Evolutionary conservation across 2,113 vertebrate species (phyloP), one percentile per base, ranked within the genome.

Genomic region (Daboia siamensis): DNA sequence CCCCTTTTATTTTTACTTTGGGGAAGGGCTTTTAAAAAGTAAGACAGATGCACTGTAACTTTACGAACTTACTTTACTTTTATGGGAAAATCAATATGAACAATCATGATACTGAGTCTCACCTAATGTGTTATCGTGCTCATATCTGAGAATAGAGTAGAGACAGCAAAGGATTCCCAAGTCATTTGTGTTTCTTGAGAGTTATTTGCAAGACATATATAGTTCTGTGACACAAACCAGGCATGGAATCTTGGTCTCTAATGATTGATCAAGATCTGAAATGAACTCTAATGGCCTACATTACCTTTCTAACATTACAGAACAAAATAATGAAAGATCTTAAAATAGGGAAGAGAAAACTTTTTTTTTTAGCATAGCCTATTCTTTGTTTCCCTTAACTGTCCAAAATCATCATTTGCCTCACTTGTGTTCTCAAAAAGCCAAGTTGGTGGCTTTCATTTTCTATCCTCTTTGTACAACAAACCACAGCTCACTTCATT

Each of bases 401-500:
- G 86, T 91, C 89, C 39, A 92, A 21, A 55, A 69, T 86, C 54
- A 90, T 39, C 59, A 92, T 94, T 48, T 54, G 69, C 93, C 88
- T 44, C 55, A 39, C 56, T 54, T 86, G 2, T 52, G 52, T 39
- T 33, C 9, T 90, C 17, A 46, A 92, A 90, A 64, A 86, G 9
- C 61, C 52, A 33, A 23, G 29, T 64, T 13, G 56, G 74, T 90
- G 59, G 46, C 48, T 86, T 92, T 86, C 39, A 51, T 56, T 51
- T 46, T 86, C 44, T 90, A 90, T 86, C 59, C 46, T 85, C 88
- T 92, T 51, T 48, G 46, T 90, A 54, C 93, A 92, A 92, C 86
- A 93, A 92, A 46, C 92, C 21, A 80, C 0, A 55, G 69, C 61
- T 59, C 94, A 96, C 93, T 96, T 96, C 95, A 96, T 95, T 94